Base-by-base conservation (phyloP, 2,113 vertebrate species). In the Gambusia affinis region DNA sequence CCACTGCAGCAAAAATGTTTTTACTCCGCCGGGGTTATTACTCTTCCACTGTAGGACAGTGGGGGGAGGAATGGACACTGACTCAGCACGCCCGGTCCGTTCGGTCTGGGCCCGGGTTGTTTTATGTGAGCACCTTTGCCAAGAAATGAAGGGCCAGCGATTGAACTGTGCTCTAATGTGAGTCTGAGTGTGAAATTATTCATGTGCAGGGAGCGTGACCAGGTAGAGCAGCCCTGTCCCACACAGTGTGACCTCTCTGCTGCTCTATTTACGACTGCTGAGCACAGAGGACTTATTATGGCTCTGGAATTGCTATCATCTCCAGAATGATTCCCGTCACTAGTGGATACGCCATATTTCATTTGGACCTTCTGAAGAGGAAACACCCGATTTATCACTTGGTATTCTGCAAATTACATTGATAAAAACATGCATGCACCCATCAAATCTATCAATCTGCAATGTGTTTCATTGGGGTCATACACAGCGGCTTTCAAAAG, bases 1-100 rank as follows among this genome's bases (percentile, higher is more conserved):
- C 86, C 90, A 90, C 88, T 88, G 87, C 91, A 90, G 85, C 88
- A 91, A 90, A 37, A 90, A 89, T 88, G 81, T 91, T 92, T 90
- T 87, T 84, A 84, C 87, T 91, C 83, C 84, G 66, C 64, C 78
- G 75, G 84, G 87, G 89, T 90, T 84, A 91, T 92, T 87, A 75
- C 70, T 87, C 90, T 85, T 87, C 84, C 74, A 51, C 76, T 51
- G 81, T 75, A 66, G 89, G 86, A 89, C 88, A 87, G 85, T 78
- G 80, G 68, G 88, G 87, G 85, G 85, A 88, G 76, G 79, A 81
- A 75, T 51, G 84, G 82, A 73, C 11, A 79, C 87, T 90, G 91
- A 92, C 76, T 92, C 90, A 92, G 89, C 91, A 80, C 37, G 44
- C 84, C 30, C 78, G 83, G 83, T 87, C 88, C 72, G 33, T 67